Conservation (phyloP, 2,113 vertebrate species). For the Colius striatus region DNA sequence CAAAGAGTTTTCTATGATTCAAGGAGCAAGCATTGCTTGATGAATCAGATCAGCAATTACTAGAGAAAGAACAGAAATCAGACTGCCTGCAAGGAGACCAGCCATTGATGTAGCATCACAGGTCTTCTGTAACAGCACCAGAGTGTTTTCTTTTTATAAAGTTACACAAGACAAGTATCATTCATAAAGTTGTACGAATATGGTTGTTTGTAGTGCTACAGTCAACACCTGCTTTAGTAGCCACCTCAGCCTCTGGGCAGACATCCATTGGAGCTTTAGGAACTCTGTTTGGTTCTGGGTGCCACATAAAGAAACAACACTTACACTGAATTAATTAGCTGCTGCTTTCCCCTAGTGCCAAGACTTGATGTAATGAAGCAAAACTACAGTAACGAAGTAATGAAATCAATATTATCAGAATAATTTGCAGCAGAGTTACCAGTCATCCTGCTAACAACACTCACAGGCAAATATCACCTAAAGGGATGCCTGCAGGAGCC, state of each 20-base stretch:
- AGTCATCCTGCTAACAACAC: neutral
- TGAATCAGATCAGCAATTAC: neutral
- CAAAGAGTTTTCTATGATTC: neutral
- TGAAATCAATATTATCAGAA: constrained; percentile 8
- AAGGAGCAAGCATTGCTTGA: neutral
- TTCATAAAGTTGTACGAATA: neutral
- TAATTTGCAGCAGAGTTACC: neutral
- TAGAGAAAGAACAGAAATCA: neutral
- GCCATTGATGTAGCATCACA: neutral
- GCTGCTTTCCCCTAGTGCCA: neutral
- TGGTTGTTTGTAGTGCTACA: neutral
- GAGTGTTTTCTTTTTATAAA: neutral
- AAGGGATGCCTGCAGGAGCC: neutral
- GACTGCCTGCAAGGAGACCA: neutral
- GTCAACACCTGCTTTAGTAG: neutral
- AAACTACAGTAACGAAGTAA: neutral
- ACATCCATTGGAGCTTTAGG: neutral
- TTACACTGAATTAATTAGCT: neutral
- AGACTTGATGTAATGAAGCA: neutral
- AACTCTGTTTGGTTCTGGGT: neutral
- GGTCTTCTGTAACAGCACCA: neutral
- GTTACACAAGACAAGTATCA: neutral
- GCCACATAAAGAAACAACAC: neutral
- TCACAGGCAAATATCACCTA: neutral
- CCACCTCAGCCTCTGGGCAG: neutral